Evolutionary conservation across 2,888 invertebrate species (phyloP), one percentile per base, ranked within the genome.

Genomic region (Crepidodera aurea): DNA sequence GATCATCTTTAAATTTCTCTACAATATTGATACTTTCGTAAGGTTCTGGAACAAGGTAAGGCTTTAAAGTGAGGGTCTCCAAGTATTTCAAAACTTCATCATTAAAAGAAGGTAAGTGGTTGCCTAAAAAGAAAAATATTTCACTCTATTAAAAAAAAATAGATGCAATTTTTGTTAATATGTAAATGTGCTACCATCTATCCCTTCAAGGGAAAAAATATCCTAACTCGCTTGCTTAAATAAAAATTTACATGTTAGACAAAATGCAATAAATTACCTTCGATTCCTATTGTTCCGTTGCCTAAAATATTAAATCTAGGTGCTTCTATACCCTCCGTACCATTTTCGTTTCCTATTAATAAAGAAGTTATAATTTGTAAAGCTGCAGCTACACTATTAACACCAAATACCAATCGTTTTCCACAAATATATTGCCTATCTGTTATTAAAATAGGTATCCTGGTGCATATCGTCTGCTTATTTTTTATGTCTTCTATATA

Each of bases 11-110:
- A 18, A 81, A 75, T 81, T 90, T 90, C 73, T 86, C 85, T 60
- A 91, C 86, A 57, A 88, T 83, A 82, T 91, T 91, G 60, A 88
- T 85, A 66, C 89, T 88, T 56, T 83, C 80, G 72, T 85, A 86
- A 0, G 86, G 86, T 68, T 78, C 78, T 22, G 74, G 63, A 29
- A 80, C 70, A 37, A 71, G 65, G 39, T 73, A 66, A 34, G 79
- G 72, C 64, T 71, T 71, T 5, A 72, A 62, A 51, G 69, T 62
- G 2, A 72, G 64, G 32, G 72, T 69, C 60, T 77, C 70, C 32
- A 82, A 67, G 62, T 75, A 72, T 29, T 73, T 66, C n/a, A 79
- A 59, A 1, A 76, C 72, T 37, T 76, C 77, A 12, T 77, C 72
- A 42, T 69, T 71, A 62, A 82, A 81, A 12, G 69, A 62, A 1